Percentiles rank a stretch among this genome's conserved stretches.
Conservation (phyloP, 2,888 invertebrate species). For the Acrobasis repandana region DNA sequence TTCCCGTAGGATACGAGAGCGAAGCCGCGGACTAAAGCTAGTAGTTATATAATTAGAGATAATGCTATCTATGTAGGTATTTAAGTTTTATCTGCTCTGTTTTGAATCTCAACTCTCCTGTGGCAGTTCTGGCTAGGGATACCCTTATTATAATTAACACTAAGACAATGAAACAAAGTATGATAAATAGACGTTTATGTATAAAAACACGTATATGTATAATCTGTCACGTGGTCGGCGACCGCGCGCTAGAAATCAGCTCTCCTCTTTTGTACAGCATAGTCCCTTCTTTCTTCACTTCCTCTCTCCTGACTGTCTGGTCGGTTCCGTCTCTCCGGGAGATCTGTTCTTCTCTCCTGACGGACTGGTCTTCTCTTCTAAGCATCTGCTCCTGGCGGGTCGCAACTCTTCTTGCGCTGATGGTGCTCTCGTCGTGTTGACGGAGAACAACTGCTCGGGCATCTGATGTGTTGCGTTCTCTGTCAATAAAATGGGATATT, state of each 20-base stretch:
- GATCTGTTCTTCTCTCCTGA: slow-evolving; percentile 36
- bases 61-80: too few relatives aligned
- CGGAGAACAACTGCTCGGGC: slow-evolving; percentile 67
- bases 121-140: too few relatives aligned
- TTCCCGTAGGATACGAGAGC: too few relatives aligned
- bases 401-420: slow-evolving; percentile 68
- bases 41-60: too few relatives aligned
- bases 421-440: slow-evolving; percentile 77
- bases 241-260: slow-evolving; percentile 89
- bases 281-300: slow-evolving; percentile 48
- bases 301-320: slow-evolving; percentile 33
- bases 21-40: too few relatives aligned
- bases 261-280: slow-evolving; percentile 91
- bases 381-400: slow-evolving; percentile 43
- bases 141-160: too few relatives aligned
- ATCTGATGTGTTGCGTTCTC: slow-evolving; percentile 78
- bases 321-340: slow-evolving; percentile 35
- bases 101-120: too few relatives aligned
- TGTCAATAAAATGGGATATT: slow-evolving; percentile 46
- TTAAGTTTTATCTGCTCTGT: too few relatives aligned
- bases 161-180: slow-evolving; percentile 46
- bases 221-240: slow-evolving; percentile 68
- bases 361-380: slow-evolving; percentile 30
- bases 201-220: slow-evolving; percentile 65
- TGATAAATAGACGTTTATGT: slow-evolving; percentile 79